phyloP scores from a whole-genome alignment of 2,113 vertebrate genomes.

The Ptilorrhoa leucosticta region DNA sequence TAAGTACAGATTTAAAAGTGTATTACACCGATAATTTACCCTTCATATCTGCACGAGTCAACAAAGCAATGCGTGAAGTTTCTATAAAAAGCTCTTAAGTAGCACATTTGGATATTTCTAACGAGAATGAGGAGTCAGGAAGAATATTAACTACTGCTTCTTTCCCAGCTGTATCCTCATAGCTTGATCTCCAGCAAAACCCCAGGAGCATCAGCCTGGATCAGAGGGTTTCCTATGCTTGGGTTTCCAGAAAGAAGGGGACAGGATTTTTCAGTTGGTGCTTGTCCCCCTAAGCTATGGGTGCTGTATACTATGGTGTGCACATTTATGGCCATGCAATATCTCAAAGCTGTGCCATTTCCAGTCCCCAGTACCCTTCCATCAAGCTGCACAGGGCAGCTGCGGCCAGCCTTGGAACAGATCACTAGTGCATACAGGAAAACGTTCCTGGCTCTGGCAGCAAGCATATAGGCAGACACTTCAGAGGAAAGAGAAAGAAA shows the following conservation, averaged over 20 bases:
- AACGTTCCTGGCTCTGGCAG: neutral
- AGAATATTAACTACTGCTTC: neutral
- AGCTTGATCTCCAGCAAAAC: neutral
- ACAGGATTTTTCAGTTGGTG: neutral
- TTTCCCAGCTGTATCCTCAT: neutral
- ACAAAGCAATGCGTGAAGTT: neutral
- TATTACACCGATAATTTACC: neutral
- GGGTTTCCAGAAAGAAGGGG: neutral
- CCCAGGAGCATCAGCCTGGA: neutral
- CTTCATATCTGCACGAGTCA: neutral
- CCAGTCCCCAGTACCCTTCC: neutral
- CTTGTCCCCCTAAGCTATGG: neutral
- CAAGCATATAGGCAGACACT: neutral
- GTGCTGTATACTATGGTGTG: neutral
- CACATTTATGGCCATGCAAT: neutral
- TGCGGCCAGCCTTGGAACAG: neutral
- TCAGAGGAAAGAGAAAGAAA: neutral
- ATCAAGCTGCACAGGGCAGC: neutral
- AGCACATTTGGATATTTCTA: neutral
- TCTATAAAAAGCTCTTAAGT: neutral
- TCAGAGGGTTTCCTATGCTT: neutral
- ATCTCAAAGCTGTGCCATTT: neutral
- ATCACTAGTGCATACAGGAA: neutral
- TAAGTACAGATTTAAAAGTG: neutral
- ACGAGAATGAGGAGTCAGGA: neutral